phyloP scores from a whole-genome alignment of 1,140 invertebrate species.

The Argopecten irradians region DNA sequence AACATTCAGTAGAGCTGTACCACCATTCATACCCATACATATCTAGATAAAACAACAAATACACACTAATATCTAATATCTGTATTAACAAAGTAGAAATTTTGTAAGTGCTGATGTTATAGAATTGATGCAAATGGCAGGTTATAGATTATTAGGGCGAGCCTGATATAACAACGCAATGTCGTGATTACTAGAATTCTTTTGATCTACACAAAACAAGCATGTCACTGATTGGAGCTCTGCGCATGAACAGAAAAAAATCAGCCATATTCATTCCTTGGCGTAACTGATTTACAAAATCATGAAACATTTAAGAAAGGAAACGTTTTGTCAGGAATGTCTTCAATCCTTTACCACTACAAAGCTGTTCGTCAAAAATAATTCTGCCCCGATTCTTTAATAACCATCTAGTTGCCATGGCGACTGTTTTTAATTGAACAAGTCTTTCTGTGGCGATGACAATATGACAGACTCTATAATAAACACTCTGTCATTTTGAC shows the following conservation, averaged over 20 bases:
- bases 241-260: background rate
- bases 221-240: background rate
- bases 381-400: slow-evolving; percentile 15
- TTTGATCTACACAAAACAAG: background rate
- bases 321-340: slow-evolving; percentile 11
- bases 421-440: slow-evolving; percentile 17
- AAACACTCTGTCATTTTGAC: slow-evolving; percentile 11
- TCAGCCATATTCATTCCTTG: background rate
- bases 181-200: background rate
- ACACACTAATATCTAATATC: no score
- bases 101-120: background rate
- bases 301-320: slow-evolving; percentile 22
- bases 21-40: no score
- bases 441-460: slow-evolving; percentile 20
- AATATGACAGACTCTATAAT: slow-evolving; percentile 3
- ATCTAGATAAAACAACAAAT: no score
- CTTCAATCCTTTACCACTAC: slow-evolving; percentile 9
- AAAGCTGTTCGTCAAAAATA: slow-evolving; percentile 22
- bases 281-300: slow-evolving; percentile 18
- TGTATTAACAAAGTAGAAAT: no score
- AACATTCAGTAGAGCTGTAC: no score
- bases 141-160: background rate
- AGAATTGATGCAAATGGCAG: background rate
- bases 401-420: slow-evolving; percentile 20
- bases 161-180: background rate